Percentiles rank a stretch among this genome's conserved stretches.
Conservation (phyloP, 2,888 invertebrate genomes). For the Dryococelus australis region DNA sequence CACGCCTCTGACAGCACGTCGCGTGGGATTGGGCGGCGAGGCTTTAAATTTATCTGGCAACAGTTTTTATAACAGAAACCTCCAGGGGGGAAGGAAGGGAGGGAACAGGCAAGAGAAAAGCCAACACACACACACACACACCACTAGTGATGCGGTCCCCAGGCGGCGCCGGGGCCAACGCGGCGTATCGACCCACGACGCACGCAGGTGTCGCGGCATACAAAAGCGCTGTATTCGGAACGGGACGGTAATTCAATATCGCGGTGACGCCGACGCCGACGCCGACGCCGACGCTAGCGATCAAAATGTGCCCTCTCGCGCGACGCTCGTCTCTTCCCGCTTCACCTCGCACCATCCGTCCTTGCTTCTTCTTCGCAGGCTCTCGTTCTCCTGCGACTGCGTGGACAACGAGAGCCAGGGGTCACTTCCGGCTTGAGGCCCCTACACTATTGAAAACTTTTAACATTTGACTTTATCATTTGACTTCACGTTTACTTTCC, state of each 20-base stretch:
- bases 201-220: background rate
- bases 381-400: background rate
- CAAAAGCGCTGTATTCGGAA: background rate
- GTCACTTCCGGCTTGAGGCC: too few species aligned
- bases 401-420: background rate
- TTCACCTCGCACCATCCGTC: background rate
- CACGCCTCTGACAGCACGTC: too few species aligned
- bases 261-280: background rate
- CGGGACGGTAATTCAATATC: constrained; percentile 3
- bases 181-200: background rate
- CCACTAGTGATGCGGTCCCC: background rate
- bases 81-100: too few species aligned
- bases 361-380: background rate
- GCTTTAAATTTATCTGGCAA: too few species aligned
- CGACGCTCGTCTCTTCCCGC: background rate
- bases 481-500: too few species aligned
- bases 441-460: too few species aligned
- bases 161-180: background rate
- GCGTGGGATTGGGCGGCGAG: too few species aligned
- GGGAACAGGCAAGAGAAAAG: background rate
- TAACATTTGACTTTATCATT: too few species aligned
- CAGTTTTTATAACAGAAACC: too few species aligned
- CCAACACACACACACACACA: background rate
- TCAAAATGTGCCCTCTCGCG: background rate
- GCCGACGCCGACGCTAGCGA: background rate